Evolutionary conservation across 2,797 vertebrate genomes (phyloP).

Genomic region (Poeciliopsis infans): DNA sequence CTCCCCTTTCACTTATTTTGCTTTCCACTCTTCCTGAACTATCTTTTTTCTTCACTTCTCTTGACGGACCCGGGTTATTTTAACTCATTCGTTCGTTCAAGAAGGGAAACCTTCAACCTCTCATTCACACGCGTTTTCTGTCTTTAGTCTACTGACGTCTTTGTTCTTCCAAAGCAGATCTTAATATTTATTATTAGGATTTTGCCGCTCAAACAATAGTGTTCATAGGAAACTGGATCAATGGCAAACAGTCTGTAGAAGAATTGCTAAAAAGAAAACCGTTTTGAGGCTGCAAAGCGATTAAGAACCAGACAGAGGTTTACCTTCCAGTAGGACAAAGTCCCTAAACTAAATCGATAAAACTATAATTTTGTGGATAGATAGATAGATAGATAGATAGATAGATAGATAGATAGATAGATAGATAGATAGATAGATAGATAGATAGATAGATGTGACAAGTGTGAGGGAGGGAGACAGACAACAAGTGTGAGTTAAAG

Average conservation of each 20-base stretch:
- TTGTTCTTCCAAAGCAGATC: not conserved
- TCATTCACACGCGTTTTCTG: not conserved
- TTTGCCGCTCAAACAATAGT: not conserved
- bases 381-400: not conserved
- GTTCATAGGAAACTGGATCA: not conserved
- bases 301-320: not conserved
- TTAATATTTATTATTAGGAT: not conserved
- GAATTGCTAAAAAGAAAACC: not conserved
- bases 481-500: slow-evolving; percentile 51
- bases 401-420: not conserved
- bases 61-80: not conserved
- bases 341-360: not conserved
- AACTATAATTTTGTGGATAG: not conserved
- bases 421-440: not conserved
- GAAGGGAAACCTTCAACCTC: not conserved
- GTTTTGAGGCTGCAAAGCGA: not conserved
- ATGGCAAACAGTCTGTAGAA: not conserved
- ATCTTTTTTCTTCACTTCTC: not conserved
- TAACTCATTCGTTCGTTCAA: not conserved
- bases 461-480: slow-evolving; percentile 7
- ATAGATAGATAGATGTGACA: slow-evolving; percentile 11
- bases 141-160: not conserved
- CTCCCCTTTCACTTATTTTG: not conserved
- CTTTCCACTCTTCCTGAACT: not conserved
- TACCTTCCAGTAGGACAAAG: not conserved